Evolutionary conservation across 2,113 vertebrate genomes (phyloP), one percentile per base, ranked within the genome.

Genomic region (Ariopsis seemanni): DNA sequence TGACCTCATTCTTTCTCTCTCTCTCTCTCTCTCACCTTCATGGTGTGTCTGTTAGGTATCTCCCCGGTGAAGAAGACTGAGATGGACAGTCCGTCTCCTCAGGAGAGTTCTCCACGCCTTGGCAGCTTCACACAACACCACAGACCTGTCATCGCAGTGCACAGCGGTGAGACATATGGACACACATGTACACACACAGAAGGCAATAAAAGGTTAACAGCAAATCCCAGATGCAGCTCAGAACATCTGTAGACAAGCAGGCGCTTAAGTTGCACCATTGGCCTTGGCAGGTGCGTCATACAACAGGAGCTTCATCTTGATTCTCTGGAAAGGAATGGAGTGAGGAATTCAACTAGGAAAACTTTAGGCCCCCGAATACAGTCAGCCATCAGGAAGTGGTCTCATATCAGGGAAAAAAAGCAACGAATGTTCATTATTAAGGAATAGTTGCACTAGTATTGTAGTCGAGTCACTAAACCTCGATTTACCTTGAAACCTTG

Each of bases 51-150:
- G 14, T 72, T 92, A 99, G 98, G 98, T 87, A 95, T 98, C 89
- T 98, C 98, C 89, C 98, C 98, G 0, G 97, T 99, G 90, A 99
- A 99, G 95, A 99, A 99, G 94, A 95, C 96, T 0, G 98, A 99
- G 93, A 95, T 98, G 93, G 98, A 99, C 94, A 99, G 97, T 93
- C 98, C 98, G 0, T 98, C 98, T 0, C 97, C 97, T 84, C 98
- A 98, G 95, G 97, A 99, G 90, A 96, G 96, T 89, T 99, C 98
- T 0, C 97, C 98, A 17, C 96, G 98, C 78, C 95, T 98, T 90
- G 96, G 96, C 89, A 97, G 96, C 93, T 99, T 97, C 94, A 99
- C 98, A 0, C 98, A 99, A 93, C 98, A 99, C 93, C 98, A 99
- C 94, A 96, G 97, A 94, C 98, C 98, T 0, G 98, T 99, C 94